Base-by-base conservation (phyloP, 2,888 invertebrate species). In the Neria commutata region DNA sequence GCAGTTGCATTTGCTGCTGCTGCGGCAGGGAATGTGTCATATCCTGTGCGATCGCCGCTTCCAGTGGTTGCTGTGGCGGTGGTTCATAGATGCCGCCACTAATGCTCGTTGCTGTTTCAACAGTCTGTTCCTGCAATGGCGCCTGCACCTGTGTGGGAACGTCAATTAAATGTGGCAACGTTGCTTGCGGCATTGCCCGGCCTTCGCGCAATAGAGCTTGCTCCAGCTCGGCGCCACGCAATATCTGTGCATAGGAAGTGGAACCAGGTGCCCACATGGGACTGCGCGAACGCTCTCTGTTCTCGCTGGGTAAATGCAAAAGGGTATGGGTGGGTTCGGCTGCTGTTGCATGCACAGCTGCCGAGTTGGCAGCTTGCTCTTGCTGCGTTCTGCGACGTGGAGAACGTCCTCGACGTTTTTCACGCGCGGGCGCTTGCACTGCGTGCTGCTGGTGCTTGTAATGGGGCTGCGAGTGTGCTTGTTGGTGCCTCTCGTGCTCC, bases 161-260 rank as follows among this genome's bases (percentile, higher is more conserved):
- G 4, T 14, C 16, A 17, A 25, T 6, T 33, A 42, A 14, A 33
- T 17, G 2, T 29, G 33, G 16, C 29, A 10, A n/a, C 58, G 61
- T 10, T 23, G 62, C 11, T 54, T 61, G 21, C 63, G 21, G 19
- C 4, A 37, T 37, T 37, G 8, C 37, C 4, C 4, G 4, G 4
- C 3, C 46, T 46, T 8, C 66, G 48, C 71, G 68, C 24, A 75
- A 58, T 4, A n/a, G n/a, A n/a, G n/a, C n/a, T n/a, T 75, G 73
- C 54, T 78, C 77, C 17, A 80, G 53, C 65, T 81, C 80, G 72
- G 83, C 77, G 8, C 92, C 91, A 68, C 88, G 86, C 61, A 92
- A 85, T 64, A 93, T 89, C 81, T 91, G 91, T 49, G 93, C 91
- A 79, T 92, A 93, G 48, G 91, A 87, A 49, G 90, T 87, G 23